Evolutionary conservation across 1,140 invertebrate genomes (phyloP), one percentile per base, ranked within the genome.

Genomic region (Trialeurodes vaporariorum): DNA sequence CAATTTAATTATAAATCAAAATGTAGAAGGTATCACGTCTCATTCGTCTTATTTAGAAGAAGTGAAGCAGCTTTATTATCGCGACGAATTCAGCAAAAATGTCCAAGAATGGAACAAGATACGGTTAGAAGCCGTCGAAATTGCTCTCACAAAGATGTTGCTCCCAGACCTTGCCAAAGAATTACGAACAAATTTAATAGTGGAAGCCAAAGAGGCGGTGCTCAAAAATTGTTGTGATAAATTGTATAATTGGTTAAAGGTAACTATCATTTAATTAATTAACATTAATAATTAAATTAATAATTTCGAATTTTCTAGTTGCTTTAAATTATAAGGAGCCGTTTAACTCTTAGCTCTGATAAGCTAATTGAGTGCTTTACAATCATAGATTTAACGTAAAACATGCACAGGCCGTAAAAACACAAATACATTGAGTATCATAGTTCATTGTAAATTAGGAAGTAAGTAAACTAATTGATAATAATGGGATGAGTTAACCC

Each of bases 71-170:
- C 79, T 98, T 0, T 98, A 95, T 60, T 71, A 78, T 26, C 75
- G 91, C 82, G 97, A 99, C 81, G 97, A 98, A 77, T 98, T 96
- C 77, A 95, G 92, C 73, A 93, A 94, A 72, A 89, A 90, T 71
- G 96, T 98, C 0, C 90, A 98, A 75, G 92, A 96, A 69, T 99
- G 98, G 98, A 99, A 99, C 77, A 83, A 87, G 0, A 75, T 98
- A 62, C 82, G 97, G 34, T 85, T 86, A 0, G 87, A 94, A 71
- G 92, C 93, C 67, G 88, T 99, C 0, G 90, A 95, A 71, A 81
- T 92, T 64, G 94, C 96, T 0, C 81, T 98, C 11, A 90, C 84
- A 9, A 89, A 91, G 70, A 90, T 96, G 77, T 83, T 99, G 0
- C 89, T 94, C 74, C 95, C 94, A 0, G 89, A 92, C 73, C 83